Conservation (phyloP, 2,888 invertebrate species). For the Drosophila lacicola region DNA sequence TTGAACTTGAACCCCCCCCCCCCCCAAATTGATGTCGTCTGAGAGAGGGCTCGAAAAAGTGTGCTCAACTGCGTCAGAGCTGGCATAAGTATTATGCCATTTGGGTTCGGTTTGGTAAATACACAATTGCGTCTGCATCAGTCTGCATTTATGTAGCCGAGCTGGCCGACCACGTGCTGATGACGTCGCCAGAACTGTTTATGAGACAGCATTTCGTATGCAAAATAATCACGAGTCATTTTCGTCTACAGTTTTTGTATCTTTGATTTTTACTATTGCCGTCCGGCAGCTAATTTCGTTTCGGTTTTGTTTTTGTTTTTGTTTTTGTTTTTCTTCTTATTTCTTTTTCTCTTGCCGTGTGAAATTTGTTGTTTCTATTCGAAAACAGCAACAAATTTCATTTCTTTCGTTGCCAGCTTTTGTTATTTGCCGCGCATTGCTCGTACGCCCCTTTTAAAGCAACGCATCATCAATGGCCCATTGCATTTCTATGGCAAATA, state of each 20-base stretch:
- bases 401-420: slow-evolving; percentile 15
- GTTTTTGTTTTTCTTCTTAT: slow-evolving; percentile 27
- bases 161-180: slow-evolving; percentile 63
- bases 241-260: slow-evolving; percentile 38
- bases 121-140: neutral
- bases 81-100: slow-evolving; percentile 19
- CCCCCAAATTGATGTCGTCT: slow-evolving; percentile 6
- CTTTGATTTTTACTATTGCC: slow-evolving; percentile 14
- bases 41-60: slow-evolving; percentile 31
- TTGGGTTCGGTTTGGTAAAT: neutral
- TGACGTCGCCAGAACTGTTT: slow-evolving; percentile 54
- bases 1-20: slow-evolving; percentile 45
- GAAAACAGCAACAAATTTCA: slow-evolving; percentile 13
- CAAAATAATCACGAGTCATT: slow-evolving; percentile 71
- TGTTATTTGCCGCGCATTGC: slow-evolving; percentile 25
- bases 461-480: slow-evolving; percentile 2
- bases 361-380: slow-evolving; percentile 48
- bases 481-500: slow-evolving; percentile 2
- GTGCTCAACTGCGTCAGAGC: slow-evolving; percentile 54
- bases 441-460: slow-evolving; percentile 40
- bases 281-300: slow-evolving; percentile 22
- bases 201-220: slow-evolving; percentile 35
- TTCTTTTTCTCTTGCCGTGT: slow-evolving; percentile 42
- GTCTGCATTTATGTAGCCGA: neutral
- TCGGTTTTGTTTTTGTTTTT: slow-evolving; percentile 25